Base-by-base conservation (phyloP, 1,140 invertebrate species). In the Cylas formicarius region DNA sequence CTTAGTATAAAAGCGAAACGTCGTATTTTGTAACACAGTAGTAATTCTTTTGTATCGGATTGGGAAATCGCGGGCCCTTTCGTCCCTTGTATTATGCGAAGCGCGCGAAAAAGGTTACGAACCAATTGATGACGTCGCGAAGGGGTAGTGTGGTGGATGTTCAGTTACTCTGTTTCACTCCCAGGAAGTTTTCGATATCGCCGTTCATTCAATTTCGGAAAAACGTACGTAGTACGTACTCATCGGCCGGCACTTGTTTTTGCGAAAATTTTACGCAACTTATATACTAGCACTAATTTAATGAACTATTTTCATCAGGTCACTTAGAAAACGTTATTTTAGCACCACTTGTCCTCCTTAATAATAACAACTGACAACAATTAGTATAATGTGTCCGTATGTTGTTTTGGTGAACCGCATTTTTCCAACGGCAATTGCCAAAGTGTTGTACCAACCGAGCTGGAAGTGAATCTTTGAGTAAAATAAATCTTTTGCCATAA, bases 171-270 rank as follows among this genome's bases (percentile, higher is more conserved):
- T 21, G 22, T 9, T 47, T 23, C 20, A 32, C 36, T 9, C 27
- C 44, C 13, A 39, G 44, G 19, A 47, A 47, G 20, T 47, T 47
- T 23, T 39, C 36, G 7, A 47, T 47, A 29, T 47, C 44, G 6
- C 44, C 44, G 4, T 47, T 47, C 40, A 23, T n/a, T 18, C 14
- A 28, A 14, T 23, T 47, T n/a, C 31, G 21, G 13, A 22, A 47
- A 22, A 20, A 33, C 21, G 44, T 47, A 47, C 20, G 44, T 47
- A n/a, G n/a, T n/a, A n/a, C n/a, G n/a, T n/a, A n/a, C n/a, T n/a
- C n/a, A n/a, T n/a, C n/a, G n/a, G n/a, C n/a, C n/a, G n/a, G n/a
- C n/a, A n/a, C n/a, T n/a, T n/a, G n/a, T n/a, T n/a, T n/a, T n/a
- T n/a, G n/a, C n/a, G n/a, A n/a, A n/a, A n/a, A n/a, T n/a, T n/a